phyloP scores from a whole-genome alignment of 2,888 invertebrate genomes.

The Baronia brevicornis region DNA sequence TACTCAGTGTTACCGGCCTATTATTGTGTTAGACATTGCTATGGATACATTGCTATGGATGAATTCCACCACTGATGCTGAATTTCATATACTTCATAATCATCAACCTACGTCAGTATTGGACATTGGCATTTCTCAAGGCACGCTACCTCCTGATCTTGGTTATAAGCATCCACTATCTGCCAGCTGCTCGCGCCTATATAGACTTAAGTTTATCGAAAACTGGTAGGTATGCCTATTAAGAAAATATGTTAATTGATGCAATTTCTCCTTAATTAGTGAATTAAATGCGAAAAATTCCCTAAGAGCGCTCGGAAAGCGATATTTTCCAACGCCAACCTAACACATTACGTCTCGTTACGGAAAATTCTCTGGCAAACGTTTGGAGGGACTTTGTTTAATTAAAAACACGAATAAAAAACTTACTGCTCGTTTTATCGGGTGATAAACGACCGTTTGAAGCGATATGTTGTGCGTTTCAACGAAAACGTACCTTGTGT shows the following conservation, averaged over 20 bases:
- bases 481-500: slow-evolving; percentile 31
- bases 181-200: background rate
- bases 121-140: too few species aligned
- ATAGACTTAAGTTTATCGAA: too few species aligned
- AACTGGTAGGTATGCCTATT: too few species aligned
- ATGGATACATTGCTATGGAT: too few species aligned
- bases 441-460: slow-evolving; percentile 55
- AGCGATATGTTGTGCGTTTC: slow-evolving; percentile 20
- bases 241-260: slow-evolving; percentile 6
- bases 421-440: slow-evolving; percentile 60
- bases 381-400: slow-evolving; percentile 55
- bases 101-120: too few species aligned
- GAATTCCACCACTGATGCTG: too few species aligned
- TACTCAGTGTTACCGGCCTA: too few species aligned
- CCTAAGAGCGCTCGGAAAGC: slow-evolving; percentile 22
- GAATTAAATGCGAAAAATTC: slow-evolving; percentile 19
- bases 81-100: too few species aligned
- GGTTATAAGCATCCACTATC: too few species aligned
- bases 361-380: slow-evolving; percentile 45
- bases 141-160: too few species aligned
- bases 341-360: slow-evolving; percentile 44
- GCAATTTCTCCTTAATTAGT: slow-evolving; percentile 12
- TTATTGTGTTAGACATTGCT: too few species aligned
- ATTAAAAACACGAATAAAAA: slow-evolving; percentile 73
- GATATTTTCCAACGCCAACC: slow-evolving; percentile 31